phyloP scores from a whole-genome alignment of 1,140 invertebrate genomes.

The Bemisia tabaci region DNA sequence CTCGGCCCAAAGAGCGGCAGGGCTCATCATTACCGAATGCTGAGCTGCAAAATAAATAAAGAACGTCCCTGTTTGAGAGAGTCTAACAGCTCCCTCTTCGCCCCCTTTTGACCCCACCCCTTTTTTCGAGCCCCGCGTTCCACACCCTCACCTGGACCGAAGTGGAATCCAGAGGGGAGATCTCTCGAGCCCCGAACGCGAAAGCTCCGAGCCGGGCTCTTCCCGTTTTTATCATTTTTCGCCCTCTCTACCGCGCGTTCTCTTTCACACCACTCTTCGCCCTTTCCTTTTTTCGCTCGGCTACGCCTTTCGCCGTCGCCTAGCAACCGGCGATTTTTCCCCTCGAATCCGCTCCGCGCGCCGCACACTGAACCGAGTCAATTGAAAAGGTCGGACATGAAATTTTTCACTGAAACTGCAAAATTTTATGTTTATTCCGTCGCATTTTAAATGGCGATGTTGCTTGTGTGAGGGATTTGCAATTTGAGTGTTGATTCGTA shows the following conservation, averaged over 20 bases:
- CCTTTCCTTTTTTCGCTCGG: neutral
- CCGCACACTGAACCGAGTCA: too few species aligned
- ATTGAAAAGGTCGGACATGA: too few species aligned
- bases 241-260: neutral
- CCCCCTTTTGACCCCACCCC: too few species aligned
- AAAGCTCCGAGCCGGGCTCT: neutral
- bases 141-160: neutral
- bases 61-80: neutral
- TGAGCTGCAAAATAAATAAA: neutral
- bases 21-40: neutral
- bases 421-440: too few species aligned
- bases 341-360: too few species aligned
- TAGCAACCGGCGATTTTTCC: neutral
- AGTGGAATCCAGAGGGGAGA: neutral
- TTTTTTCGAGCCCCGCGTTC: neutral
- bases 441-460: too few species aligned
- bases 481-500: too few species aligned
- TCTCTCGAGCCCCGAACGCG: neutral
- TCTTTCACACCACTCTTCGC: neutral
- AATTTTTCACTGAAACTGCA: too few species aligned
- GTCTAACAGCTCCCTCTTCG: neutral
- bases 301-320: neutral
- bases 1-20: neutral
- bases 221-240: neutral
- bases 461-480: too few species aligned